Evolutionary conservation across 2,113 vertebrate genomes (phyloP), one percentile per base, ranked within the genome.

Genomic region (Strix aluco): DNA sequence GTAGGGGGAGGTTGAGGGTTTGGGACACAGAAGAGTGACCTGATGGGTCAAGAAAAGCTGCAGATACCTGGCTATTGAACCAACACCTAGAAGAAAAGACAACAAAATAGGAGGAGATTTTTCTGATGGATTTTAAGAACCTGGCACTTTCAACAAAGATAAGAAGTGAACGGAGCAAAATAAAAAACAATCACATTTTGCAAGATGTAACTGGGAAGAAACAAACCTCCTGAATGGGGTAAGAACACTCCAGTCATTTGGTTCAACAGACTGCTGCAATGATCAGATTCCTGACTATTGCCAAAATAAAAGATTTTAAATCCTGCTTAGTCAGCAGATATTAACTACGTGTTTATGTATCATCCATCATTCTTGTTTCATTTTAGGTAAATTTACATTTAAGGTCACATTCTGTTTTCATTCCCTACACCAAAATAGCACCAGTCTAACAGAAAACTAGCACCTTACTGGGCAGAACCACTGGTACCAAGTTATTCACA

Each of bases 1-100:
- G 6, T 9, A 1, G 3, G 25, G 30, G 14, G 12, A 30, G 18
- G 3, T 4, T 61, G 10, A 15, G 6, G 3, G 17, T 49, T 80
- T 75, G 34, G 12, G 27, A 75, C 10, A 32, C 15, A 61, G 11
- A 82, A 73, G 1, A 74, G 78, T 22, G 10, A 51, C 4, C 10
- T 62, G 29, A 65, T 34, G 22, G 40, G 30, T 46, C 34, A 72
- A 81, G 16, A 57, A 74, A 74, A 78, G 49, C 1, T 7, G 4
- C 7, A 86, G n/a, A 44, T 30, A 62, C 3, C 11, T 52, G 20
- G 32, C 16, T 67, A 52, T 1, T 71, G 30, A 78, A 81, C 21
- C 34, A 77, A 57, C 3, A 52, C 8, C 40, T 54, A 29, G 16
- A 78, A 77, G 38, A 59, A 69, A 44, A 81, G 11, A 72, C 26